Percentiles rank a stretch among this genome's conserved stretches.
phyloP scores from a whole-genome alignment of 2,113 vertebrate species.

The Heterotis niloticus region DNA sequence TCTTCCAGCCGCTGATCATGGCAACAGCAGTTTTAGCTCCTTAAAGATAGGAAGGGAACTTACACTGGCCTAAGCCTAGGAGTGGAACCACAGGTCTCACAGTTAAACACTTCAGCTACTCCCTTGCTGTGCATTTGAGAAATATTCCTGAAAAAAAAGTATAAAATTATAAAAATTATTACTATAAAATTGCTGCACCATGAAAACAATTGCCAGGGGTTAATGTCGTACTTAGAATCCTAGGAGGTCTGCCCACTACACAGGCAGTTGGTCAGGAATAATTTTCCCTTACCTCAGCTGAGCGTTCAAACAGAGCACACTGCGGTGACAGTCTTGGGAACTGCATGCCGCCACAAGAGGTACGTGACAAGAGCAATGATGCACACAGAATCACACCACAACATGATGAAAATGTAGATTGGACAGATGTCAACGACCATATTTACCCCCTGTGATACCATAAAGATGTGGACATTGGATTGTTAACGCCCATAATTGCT shows the following conservation, averaged over 20 bases:
- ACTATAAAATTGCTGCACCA: no score
- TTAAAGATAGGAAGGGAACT: no score
- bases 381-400: conserved; percentile 24
- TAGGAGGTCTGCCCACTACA: background rate
- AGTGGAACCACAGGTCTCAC: no score
- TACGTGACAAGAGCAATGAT: background rate
- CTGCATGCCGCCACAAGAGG: no score
- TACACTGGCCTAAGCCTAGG: no score
- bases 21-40: no score
- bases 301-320: background rate
- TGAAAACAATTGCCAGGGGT: background rate
- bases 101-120: no score
- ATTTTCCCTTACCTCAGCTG: background rate
- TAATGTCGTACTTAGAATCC: background rate
- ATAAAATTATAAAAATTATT: no score
- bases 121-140: no score
- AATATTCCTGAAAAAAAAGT: no score
- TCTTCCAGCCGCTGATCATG: no score
- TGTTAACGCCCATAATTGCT: conserved; percentile 11
- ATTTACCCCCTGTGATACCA: background rate
- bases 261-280: background rate
- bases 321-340: no score
- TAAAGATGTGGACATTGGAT: background rate
- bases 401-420: background rate
- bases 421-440: background rate